Evolutionary conservation across 2,888 invertebrate genomes (phyloP).

Genomic region (Cephus runcator): DNA sequence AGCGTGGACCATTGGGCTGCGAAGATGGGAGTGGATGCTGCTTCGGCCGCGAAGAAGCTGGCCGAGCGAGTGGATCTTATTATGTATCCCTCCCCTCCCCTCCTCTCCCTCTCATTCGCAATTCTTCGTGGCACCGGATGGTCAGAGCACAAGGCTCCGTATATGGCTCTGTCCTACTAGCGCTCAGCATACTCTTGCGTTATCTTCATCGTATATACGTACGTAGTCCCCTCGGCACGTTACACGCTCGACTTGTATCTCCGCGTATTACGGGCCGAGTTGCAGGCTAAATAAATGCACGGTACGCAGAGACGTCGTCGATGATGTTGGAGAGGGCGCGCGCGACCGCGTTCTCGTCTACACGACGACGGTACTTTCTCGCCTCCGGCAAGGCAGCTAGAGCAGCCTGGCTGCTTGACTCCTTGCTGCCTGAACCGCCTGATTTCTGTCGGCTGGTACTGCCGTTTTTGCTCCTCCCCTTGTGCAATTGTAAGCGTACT

Average conservation of each 20-base stretch:
- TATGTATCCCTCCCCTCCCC: not conserved
- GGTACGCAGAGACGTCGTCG: not conserved
- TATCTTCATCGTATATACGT: slow-evolving; percentile 8
- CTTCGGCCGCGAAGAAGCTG: not conserved
- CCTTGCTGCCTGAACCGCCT: not conserved
- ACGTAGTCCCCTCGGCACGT: not conserved
- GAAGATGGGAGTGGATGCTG: not conserved
- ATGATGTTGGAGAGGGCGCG: not conserved
- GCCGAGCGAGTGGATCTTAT: not conserved
- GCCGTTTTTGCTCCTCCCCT: not conserved
- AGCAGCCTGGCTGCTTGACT: slow-evolving; percentile 12
- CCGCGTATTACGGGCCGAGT: slow-evolving; percentile 22
- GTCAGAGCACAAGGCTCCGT: slow-evolving; percentile 38
- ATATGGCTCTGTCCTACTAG: slow-evolving; percentile 50
- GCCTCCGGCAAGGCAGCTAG: slow-evolving; percentile 52
- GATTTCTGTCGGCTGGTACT: not conserved
- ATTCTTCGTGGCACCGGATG: not conserved
- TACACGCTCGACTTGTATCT: slow-evolving; percentile 5
- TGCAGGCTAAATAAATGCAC: slow-evolving; percentile 18
- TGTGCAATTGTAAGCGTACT: not conserved
- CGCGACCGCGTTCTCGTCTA: not conserved
- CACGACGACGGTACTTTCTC: slow-evolving; percentile 41
- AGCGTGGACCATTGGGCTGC: not conserved
- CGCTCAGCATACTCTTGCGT: slow-evolving; percentile 14
- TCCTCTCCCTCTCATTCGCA: not conserved